These are phyloP conservation scores for Embiotoca jacksoni DNA, from an alignment of 2,113 vertebrate species.

Conservation along the genomic window DNA sequence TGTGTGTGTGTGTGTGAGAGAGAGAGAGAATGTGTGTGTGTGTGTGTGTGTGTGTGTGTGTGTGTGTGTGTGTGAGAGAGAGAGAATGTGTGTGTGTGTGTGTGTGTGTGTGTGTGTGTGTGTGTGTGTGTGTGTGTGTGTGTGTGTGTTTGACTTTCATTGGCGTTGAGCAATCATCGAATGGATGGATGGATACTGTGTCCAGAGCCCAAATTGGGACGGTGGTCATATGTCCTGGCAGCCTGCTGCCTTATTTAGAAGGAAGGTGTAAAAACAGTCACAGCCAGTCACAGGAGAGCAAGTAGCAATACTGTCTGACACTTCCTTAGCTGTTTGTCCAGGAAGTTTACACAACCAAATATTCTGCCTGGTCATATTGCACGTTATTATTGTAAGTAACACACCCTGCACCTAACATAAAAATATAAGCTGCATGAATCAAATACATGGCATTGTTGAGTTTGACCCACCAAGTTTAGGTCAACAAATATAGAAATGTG, in stretches of 20 bases:
- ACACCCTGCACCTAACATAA: constrained; percentile 37
- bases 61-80: constrained; percentile 22
- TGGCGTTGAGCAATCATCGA: constrained; percentile 81
- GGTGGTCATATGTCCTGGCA: constrained; percentile 83
- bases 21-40: constrained; percentile 31
- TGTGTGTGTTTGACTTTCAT: constrained; percentile 78
- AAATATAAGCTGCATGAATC: constrained; percentile 48
- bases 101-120: constrained; percentile 23
- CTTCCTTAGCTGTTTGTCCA: constrained; percentile 82
- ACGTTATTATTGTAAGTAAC: constrained; percentile 66
- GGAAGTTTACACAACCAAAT: constrained; percentile 77
- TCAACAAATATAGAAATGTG: constrained; percentile 17
- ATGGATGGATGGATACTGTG: constrained; percentile 85
- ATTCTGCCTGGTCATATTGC: constrained; percentile 73
- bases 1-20: neutral
- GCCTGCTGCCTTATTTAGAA: constrained; percentile 92
- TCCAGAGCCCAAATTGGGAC: constrained; percentile 86
- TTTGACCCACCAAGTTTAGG: neutral
- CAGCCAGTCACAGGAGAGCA: constrained; percentile 84
- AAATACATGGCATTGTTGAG: constrained; percentile 41
- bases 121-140: constrained; percentile 18
- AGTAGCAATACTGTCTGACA: constrained; percentile 83
- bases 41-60: constrained; percentile 18
- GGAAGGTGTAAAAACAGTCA: constrained; percentile 90
- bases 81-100: constrained; percentile 25